phyloP scores from a whole-genome alignment of 2,888 invertebrate species.

The Microplitis manilae region DNA sequence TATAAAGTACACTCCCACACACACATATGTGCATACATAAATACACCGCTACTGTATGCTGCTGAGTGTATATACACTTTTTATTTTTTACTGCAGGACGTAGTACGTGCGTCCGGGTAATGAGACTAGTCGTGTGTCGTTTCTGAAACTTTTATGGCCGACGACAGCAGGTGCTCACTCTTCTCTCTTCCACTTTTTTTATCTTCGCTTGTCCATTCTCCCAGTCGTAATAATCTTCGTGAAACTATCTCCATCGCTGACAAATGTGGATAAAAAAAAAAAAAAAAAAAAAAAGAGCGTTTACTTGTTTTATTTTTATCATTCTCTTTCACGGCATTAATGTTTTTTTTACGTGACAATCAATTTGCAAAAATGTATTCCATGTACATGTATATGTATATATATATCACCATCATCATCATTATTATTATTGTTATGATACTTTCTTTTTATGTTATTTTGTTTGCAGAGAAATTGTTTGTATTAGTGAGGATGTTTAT shows the following conservation, averaged over 20 bases:
- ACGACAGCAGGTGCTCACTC: slow-evolving; percentile 39
- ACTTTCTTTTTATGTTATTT: neutral
- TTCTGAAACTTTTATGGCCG: slow-evolving; percentile 44
- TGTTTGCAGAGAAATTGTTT: neutral
- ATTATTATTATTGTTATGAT: neutral
- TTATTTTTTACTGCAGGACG: slow-evolving; percentile 9
- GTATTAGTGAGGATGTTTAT: neutral
- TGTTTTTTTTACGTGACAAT: neutral
- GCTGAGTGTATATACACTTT: neutral
- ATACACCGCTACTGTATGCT: neutral
- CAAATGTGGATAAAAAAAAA: slow-evolving; percentile 1
- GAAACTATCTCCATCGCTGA: slow-evolving; percentile 35
- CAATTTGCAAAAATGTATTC: neutral
- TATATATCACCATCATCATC: neutral
- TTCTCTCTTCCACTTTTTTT: slow-evolving; percentile 20
- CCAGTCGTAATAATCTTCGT: slow-evolving; percentile 32
- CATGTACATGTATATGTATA: neutral
- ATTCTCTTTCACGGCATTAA: neutral
- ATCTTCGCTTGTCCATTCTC: slow-evolving; percentile 24
- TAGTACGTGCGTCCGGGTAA: slow-evolving; percentile 41
- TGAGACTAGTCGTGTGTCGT: slow-evolving; percentile 41
- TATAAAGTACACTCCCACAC: neutral
- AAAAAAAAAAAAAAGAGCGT: neutral
- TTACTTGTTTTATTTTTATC: neutral
- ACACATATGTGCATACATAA: neutral